Evolutionary conservation across 2,888 invertebrate species (phyloP).

Genomic region (Eretmocerus hayati): DNA sequence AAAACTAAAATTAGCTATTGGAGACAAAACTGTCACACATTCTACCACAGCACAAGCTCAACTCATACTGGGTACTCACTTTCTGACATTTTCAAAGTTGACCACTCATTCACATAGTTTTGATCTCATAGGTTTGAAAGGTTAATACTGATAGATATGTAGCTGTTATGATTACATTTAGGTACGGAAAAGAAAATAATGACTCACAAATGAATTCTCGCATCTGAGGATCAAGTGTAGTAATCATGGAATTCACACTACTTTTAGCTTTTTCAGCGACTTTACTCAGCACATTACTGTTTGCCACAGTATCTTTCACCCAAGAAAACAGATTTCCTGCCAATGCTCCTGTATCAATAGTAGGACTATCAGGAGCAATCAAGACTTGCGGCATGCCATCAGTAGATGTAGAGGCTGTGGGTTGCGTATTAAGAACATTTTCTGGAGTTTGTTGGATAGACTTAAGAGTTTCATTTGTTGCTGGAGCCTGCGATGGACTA

Average conservation of each 20-base stretch:
- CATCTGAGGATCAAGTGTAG: constrained; percentile 85
- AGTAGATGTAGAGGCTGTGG: constrained; percentile 12
- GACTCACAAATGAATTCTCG: constrained; percentile 76
- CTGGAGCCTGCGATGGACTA: constrained; percentile 17
- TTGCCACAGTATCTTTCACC: constrained; percentile 64
- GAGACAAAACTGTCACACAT: background rate
- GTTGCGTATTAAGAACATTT: constrained; percentile 14
- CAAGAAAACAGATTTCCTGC: constrained; percentile 58
- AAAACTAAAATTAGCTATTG: constrained; percentile 3
- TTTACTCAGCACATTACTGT: constrained; percentile 57
- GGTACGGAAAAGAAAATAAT: background rate
- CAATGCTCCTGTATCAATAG: constrained; percentile 37
- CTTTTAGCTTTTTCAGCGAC: constrained; percentile 71
- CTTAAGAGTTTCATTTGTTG: constrained; percentile 7
- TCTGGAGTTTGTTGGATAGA: background rate
- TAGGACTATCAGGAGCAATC: constrained; percentile 15
- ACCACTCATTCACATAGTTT: background rate
- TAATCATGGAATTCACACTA: constrained; percentile 79
- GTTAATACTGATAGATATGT: background rate
- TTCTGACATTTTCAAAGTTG: too few species aligned
- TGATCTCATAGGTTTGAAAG: background rate
- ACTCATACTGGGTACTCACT: too few species aligned
- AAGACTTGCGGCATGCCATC: constrained; percentile 13
- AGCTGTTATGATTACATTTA: background rate
- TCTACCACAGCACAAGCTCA: too few species aligned